Evolutionary conservation across 2,113 vertebrate species (phyloP).

Genomic region (Platanista minor): DNA sequence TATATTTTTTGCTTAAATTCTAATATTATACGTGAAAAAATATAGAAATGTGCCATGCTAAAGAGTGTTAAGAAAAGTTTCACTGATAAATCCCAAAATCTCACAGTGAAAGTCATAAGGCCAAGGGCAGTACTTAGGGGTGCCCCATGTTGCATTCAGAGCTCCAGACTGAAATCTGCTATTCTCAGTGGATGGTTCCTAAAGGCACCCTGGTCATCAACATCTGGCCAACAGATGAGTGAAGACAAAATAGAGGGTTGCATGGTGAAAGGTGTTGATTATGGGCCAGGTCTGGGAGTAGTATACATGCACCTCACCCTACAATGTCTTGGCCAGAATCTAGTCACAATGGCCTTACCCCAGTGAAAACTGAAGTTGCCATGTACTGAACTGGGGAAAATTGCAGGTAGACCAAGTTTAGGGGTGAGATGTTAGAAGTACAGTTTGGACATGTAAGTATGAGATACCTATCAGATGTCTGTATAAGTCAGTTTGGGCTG

Average conservation of each 20-base stretch:
- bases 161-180: not conserved
- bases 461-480: not conserved
- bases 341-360: no score
- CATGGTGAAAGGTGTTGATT: not conserved
- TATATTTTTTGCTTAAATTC: not conserved
- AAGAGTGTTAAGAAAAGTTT: not conserved
- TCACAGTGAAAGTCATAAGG: not conserved
- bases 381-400: not conserved
- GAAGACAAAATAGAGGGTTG: not conserved
- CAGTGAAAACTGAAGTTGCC: not conserved
- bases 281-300: not conserved
- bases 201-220: not conserved
- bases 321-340: not conserved
- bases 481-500: not conserved
- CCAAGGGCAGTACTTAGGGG: not conserved
- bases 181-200: not conserved
- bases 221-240: not conserved
- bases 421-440: not conserved
- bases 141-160: not conserved
- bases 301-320: no score
- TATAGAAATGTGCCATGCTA: not conserved
- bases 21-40: not conserved
- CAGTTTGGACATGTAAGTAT: not conserved
- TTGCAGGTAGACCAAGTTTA: not conserved
- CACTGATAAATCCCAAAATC: not conserved